Conservation (phyloP, 2,888 invertebrate genomes). For the Augochlorella aurata region DNA sequence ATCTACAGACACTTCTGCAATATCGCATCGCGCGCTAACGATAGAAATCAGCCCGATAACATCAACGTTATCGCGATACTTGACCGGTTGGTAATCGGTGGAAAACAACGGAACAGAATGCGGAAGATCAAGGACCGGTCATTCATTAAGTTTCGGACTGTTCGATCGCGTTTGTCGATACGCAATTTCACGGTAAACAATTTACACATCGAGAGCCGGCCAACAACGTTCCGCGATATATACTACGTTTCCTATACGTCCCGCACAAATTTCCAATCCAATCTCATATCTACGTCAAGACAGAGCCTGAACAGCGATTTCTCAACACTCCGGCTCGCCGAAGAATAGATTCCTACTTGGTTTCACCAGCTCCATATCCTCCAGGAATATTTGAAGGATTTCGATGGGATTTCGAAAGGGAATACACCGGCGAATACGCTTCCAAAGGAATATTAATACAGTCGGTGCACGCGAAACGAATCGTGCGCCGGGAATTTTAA, state of each 20-base stretch:
- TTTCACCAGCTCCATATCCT: constrained; percentile 30
- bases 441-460: constrained; percentile 13
- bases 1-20: background rate
- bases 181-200: constrained; percentile 18
- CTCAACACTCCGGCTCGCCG: constrained; percentile 37
- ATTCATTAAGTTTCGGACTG: background rate
- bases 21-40: background rate
- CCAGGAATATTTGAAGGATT: constrained; percentile 45
- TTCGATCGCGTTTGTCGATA: background rate
- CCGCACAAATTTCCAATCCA: constrained; percentile 37
- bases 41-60: background rate
- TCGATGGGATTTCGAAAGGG: constrained; percentile 23
- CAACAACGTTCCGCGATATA: constrained; percentile 4
- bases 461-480: background rate
- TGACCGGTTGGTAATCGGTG: background rate
- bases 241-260: constrained; percentile 26
- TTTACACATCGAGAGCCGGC: constrained; percentile 20
- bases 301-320: constrained; percentile 47
- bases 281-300: constrained; percentile 45
- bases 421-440: background rate
- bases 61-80: background rate
- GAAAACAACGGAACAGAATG: background rate
- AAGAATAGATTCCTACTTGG: constrained; percentile 35
- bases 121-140: background rate
- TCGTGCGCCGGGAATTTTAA: background rate